Conservation (phyloP, 2,113 vertebrate species). For the Bucco capensis region DNA sequence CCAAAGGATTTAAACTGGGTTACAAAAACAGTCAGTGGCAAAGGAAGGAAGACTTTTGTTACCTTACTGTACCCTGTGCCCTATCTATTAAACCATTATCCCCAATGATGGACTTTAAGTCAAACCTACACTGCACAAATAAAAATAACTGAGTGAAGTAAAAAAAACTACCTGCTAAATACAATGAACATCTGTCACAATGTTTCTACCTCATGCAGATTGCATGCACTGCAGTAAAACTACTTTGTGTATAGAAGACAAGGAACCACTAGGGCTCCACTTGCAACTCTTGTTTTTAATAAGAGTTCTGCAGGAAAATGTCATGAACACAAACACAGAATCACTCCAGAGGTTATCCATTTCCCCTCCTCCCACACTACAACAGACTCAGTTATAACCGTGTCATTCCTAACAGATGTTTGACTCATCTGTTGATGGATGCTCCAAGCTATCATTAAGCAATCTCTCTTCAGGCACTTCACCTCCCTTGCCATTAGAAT, state of each 20-base stretch:
- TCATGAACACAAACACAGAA: constrained; percentile 10
- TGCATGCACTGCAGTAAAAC: background rate
- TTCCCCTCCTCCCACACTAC: background rate
- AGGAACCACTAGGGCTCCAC: background rate
- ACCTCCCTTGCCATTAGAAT: background rate
- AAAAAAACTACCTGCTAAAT: background rate
- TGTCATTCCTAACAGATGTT: constrained; percentile 45
- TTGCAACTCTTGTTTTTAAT: background rate
- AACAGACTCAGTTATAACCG: background rate
- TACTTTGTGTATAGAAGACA: background rate
- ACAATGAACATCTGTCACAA: background rate
- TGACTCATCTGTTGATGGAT: constrained; percentile 4
- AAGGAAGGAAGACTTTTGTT: background rate
- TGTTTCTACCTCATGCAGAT: background rate
- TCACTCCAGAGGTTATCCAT: constrained; percentile 10
- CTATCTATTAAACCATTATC: background rate
- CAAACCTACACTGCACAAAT: background rate
- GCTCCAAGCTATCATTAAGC: background rate
- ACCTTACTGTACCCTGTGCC: background rate
- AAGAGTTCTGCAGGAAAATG: background rate
- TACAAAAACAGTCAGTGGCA: background rate
- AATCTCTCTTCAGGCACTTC: background rate
- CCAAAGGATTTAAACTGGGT: background rate
- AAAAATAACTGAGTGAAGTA: background rate
- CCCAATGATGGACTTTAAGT: background rate